Evolutionary conservation across 2,888 invertebrate species (phyloP), one percentile per base, ranked within the genome.

Genomic region (Noctua janthina): DNA sequence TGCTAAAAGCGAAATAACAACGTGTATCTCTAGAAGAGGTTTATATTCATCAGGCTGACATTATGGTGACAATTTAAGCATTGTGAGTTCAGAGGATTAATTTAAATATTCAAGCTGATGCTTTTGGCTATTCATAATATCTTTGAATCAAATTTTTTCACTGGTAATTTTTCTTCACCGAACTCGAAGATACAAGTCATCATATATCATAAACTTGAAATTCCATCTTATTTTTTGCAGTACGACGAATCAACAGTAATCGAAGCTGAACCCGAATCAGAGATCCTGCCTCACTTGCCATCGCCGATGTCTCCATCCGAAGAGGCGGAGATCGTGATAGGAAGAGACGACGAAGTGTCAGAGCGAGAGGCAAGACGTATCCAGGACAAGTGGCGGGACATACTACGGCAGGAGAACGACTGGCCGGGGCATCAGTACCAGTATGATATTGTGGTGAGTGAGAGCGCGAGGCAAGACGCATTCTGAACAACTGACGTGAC

Each of bases 401-500:
- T 98, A 79, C 96, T 99, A 90, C 97, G 97, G 7, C 96, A 97
- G 0, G 97, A 97, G 79, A 92, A 92, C 0, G 97, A 97, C 84
- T 96, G 97, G 96, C 96, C 97, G 0, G 96, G 96, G 2, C 95
- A 96, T 81, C 94, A 94, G 84, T 92, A 94, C 43, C 98, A 98
- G 78, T 98, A 98, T 83, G 98, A 98, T 92, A 98, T 99, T 93
- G 98, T 99, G 94, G 99, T 98, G 93, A 96, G 98, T 46, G 11
- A 35, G 64, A 64, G 82, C 82, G 93, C 15, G 98, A 98, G 80
- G 97, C 98, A 82, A 96, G 97, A 66, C 97, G 98, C n/a, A 98
- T 98, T 77, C 98, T 98, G 94, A 98, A 98, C 79, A 98, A 98
- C 93, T 98, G 98, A 98, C 98, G 98, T 93, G 98, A 98, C 92